phyloP scores from a whole-genome alignment of 2,113 vertebrate species.

The Garra rufa region DNA sequence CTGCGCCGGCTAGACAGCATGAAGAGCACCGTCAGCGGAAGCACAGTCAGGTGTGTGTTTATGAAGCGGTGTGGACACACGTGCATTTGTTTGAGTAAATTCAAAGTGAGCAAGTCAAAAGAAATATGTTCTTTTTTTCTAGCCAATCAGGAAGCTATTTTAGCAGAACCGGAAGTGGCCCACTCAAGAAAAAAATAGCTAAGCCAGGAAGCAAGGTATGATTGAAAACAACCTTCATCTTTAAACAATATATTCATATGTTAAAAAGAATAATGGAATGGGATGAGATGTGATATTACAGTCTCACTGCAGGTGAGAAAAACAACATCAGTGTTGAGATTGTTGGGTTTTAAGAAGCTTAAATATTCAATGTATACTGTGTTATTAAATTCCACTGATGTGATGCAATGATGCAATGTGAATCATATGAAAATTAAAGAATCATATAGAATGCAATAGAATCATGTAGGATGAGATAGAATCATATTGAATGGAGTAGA shows the following conservation, averaged over 20 bases:
- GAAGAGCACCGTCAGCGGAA: slow-evolving; percentile 93
- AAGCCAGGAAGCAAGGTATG: slow-evolving; percentile 88
- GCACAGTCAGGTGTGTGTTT: slow-evolving; percentile 85
- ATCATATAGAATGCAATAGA: not conserved
- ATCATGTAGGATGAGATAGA: not conserved
- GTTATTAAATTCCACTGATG: no score
- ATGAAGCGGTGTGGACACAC: not conserved
- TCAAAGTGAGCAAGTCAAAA: slow-evolving; percentile 1
- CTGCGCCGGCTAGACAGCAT: slow-evolving; percentile 95
- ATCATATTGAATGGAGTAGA: not conserved
- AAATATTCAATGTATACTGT: no score
- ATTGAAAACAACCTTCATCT: not conserved
- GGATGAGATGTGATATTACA: no score
- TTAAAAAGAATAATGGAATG: no score
- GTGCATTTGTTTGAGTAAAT: not conserved
- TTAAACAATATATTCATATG: not conserved
- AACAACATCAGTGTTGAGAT: no score
- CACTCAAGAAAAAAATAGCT: slow-evolving; percentile 87
- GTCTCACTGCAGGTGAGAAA: no score
- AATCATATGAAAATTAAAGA: no score
- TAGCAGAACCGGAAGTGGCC: slow-evolving; percentile 91
- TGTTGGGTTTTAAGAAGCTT: no score
- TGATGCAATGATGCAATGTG: no score
- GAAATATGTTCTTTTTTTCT: slow-evolving; percentile 45
- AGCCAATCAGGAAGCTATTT: slow-evolving; percentile 96